These are phyloP conservation scores for Oryzias dopingdopingensis DNA, from an alignment of 2,797 vertebrate species.

Conservation along the genomic window DNA sequence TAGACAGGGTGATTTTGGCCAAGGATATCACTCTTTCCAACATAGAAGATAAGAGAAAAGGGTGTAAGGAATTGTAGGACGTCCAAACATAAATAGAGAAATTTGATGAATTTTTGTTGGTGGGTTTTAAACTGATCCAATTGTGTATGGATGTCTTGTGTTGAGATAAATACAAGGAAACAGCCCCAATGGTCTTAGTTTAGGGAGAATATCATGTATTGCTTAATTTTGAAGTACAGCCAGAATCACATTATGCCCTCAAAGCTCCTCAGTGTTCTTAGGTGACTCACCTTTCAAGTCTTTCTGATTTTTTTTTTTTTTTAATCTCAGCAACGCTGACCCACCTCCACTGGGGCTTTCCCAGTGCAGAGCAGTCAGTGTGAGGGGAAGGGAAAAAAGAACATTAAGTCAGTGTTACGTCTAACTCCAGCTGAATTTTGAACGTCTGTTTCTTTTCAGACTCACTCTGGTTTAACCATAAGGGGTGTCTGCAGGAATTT, in stretches of 20 bases:
- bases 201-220: not conserved
- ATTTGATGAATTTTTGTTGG: constrained; percentile 30
- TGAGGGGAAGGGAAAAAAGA: constrained; percentile 9
- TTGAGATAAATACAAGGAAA: constrained; percentile 26
- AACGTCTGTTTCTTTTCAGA: constrained; percentile 12
- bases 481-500: constrained; percentile 9
- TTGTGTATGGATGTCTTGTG: constrained; percentile 16
- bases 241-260: constrained; percentile 3
- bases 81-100: too few species aligned
- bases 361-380: constrained; percentile 15
- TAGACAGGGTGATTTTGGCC: constrained; percentile 70
- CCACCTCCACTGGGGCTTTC: constrained; percentile 15
- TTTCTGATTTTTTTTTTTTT: not conserved
- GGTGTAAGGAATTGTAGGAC: constrained; percentile 18
- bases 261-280: constrained; percentile 14
- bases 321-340: constrained; percentile 25
- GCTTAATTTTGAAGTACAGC: not conserved
- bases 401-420: constrained; percentile 26
- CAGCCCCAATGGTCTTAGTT: constrained; percentile 17
- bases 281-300: constrained; percentile 22
- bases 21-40: constrained; percentile 74
- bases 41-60: constrained; percentile 61
- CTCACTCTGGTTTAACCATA: constrained; percentile 8
- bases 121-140: constrained; percentile 23
- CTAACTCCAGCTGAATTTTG: constrained; percentile 29